Percentiles rank a stretch among this genome's conserved stretches.
Conservation (phyloP, 2,888 invertebrate species). For the Diadegma fenestrale region DNA sequence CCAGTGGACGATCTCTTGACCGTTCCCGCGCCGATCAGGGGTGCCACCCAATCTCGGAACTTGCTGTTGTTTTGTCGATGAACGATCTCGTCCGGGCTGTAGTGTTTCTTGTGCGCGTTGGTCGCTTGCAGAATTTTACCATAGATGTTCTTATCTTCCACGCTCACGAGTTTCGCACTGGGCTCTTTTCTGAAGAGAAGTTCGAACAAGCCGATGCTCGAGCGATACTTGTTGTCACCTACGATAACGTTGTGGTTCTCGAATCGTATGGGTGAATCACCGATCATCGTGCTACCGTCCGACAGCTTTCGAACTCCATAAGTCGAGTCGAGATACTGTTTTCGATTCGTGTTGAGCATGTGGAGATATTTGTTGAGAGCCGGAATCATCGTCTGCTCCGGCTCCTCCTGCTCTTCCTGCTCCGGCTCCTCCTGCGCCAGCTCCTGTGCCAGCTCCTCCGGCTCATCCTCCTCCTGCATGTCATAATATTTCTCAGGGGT, state of each 20-base stretch:
- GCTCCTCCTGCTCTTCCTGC: background rate
- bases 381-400: background rate
- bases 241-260: conserved; percentile 37
- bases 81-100: too few relatives aligned
- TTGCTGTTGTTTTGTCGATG: too few relatives aligned
- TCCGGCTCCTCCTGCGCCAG: too few relatives aligned
- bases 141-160: conserved; percentile 46
- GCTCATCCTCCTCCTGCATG: background rate
- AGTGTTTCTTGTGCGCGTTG: too few relatives aligned
- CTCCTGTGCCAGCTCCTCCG: too few relatives aligned
- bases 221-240: conserved; percentile 23
- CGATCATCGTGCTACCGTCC: conserved; percentile 50
- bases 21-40: too few relatives aligned
- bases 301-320: conserved; percentile 49
- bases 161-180: conserved; percentile 25
- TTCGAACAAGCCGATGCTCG: conserved; percentile 48
- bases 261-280: conserved; percentile 49
- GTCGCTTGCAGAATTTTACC: conserved; percentile 47
- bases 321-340: conserved; percentile 49
- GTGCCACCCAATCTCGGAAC: too few relatives aligned
- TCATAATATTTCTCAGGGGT: background rate
- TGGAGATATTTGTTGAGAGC: conserved; percentile 28
- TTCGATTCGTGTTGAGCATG: conserved; percentile 38
- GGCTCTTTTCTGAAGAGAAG: conserved; percentile 59
- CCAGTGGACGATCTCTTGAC: conserved; percentile 6